Base-by-base conservation (phyloP, 2,888 invertebrate species). In the Yponomeuta evonymella region DNA sequence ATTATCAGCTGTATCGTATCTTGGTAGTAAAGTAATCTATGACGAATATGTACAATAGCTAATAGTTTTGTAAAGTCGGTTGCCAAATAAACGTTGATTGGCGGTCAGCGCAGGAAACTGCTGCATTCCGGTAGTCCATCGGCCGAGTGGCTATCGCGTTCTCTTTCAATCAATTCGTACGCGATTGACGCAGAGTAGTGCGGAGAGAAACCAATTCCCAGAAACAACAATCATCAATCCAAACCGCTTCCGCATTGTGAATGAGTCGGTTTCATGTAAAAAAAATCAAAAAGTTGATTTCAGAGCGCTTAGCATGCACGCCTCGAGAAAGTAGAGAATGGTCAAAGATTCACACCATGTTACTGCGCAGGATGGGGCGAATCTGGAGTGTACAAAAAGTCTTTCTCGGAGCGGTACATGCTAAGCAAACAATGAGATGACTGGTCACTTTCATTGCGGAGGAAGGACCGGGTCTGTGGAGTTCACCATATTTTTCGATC, bases 71-170 rank as follows among this genome's bases (percentile, higher is more conserved):
- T 58, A 58, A 58, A 58, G 51, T 67, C 65, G 70, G 71, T 78
- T 76, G 74, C 78, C 76, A 75, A 79, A 80, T 76, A 76, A 76
- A 75, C 69, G 70, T 69, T 64, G 79, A 78, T 79, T 75, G 76
- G 75, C 75, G 76, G 75, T 76, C 79, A 77, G 78, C 78, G 79
- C 86, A 87, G 89, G 89, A 89, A 87, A 83, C 83, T 77, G 79
- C 78, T 73, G 80, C 88, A 89, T 90, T 87, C 89, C 87, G 72
- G 77, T 74, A 77, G 75, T 73, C 73, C 74, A 75, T 73, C 30
- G 5, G 67, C 4, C 43, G 29, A 12, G n/a, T 30, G 64, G 30
- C 23, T 33, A 65, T 12, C 12, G 5, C 65, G 65, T n/a, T 63
- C 30, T 33, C 65, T 65, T 65, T 65, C 33, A 48, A 43, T 67